Percentiles rank a stretch among this genome's conserved stretches.
Conservation (phyloP, 2,888 invertebrate species). For the Chrysolina americana region DNA sequence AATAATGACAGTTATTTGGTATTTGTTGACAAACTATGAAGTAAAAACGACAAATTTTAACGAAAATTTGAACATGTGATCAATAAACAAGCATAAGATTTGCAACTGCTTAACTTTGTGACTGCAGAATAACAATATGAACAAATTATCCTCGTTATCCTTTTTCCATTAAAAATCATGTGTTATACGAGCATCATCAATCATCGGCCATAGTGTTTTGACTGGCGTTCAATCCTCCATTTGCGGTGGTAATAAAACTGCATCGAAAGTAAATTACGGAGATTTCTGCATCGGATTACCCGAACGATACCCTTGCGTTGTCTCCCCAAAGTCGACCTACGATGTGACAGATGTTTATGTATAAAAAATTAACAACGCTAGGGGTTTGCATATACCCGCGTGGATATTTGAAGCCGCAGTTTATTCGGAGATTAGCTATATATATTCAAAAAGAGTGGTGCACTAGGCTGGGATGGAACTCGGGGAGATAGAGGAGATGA, state of each 20-base stretch:
- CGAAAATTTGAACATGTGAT: no score
- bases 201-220: conserved; percentile 60
- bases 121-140: no score
- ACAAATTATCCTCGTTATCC: background rate
- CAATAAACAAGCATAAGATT: no score
- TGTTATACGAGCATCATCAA: conserved; percentile 40
- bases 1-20: no score
- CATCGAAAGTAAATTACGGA: conserved; percentile 56
- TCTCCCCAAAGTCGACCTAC: conserved; percentile 51
- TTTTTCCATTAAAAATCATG: background rate
- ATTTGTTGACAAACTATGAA: no score
- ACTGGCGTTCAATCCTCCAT: conserved; percentile 62
- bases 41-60: no score
- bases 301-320: conserved; percentile 30
- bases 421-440: conserved; percentile 56
- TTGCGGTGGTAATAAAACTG: conserved; percentile 61
- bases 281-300: conserved; percentile 49
- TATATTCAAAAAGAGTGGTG: conserved; percentile 44
- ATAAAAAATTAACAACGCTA: conserved; percentile 61
- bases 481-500: background rate
- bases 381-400: conserved; percentile 39
- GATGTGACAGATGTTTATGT: conserved; percentile 64
- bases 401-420: conserved; percentile 49
- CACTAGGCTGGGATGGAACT: conserved; percentile 5
- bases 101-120: no score